These are phyloP conservation scores for Saturnia japonica DNA, from an alignment of 2,888 invertebrate genomes.

Conservation along the genomic window DNA sequence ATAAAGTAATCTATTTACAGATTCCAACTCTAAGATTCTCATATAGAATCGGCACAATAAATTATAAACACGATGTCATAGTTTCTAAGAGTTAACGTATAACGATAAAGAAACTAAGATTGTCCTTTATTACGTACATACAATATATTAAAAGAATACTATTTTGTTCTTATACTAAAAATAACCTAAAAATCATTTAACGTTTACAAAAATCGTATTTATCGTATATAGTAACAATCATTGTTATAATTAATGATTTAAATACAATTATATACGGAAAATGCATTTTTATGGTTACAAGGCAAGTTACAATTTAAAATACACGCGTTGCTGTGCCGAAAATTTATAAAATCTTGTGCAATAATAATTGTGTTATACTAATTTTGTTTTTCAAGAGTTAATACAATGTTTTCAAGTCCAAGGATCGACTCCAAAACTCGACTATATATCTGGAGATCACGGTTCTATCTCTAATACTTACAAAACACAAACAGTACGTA, in stretches of 20 bases:
- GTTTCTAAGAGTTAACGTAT: constrained; percentile 43
- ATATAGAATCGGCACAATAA: constrained; percentile 61
- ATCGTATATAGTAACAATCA: constrained; percentile 36
- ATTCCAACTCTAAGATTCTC: constrained; percentile 45
- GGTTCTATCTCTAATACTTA: constrained; percentile 70
- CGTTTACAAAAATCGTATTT: constrained; percentile 23
- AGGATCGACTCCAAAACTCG: constrained; percentile 63
- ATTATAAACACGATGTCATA: constrained; percentile 60
- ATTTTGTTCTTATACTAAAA: constrained; percentile 57
- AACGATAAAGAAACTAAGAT: constrained; percentile 42
- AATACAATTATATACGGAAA: constrained; percentile 36
- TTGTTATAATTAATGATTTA: constrained; percentile 24
- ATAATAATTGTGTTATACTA: constrained; percentile 43
- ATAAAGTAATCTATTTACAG: constrained; percentile 69
- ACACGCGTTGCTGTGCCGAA: constrained; percentile 22
- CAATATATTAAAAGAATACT: constrained; percentile 60
- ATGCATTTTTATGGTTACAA: constrained; percentile 38
- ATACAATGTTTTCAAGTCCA: constrained; percentile 44
- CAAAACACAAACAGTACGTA: constrained; percentile 30
- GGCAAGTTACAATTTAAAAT: constrained; percentile 42
- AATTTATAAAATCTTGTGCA: constrained; percentile 35
- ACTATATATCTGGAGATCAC: constrained; percentile 74
- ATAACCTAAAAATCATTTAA: constrained; percentile 53
- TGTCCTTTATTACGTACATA: constrained; percentile 42
- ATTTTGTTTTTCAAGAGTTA: constrained; percentile 20